These are phyloP conservation scores for Catharus ustulatus DNA, from an alignment of 2,797 vertebrate genomes.

Conservation along the genomic window DNA sequence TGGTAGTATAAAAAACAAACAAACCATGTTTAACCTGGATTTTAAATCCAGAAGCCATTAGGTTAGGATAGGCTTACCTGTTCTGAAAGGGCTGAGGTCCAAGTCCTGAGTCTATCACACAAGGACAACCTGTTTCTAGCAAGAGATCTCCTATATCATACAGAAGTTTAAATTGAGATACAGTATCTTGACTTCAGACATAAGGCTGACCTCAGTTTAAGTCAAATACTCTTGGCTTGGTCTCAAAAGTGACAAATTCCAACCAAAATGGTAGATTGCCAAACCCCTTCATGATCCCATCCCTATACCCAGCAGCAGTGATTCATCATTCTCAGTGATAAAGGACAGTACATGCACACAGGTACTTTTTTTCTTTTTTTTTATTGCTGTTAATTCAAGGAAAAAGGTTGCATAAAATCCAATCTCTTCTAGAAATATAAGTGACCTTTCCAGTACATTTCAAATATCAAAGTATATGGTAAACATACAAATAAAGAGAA, in stretches of 20 bases:
- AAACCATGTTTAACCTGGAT: not conserved
- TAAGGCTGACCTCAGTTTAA: not conserved
- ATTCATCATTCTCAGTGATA: not conserved
- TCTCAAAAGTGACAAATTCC: not conserved
- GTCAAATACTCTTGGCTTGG: not conserved
- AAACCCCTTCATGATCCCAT: not conserved
- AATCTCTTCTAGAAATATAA: conserved; percentile 94
- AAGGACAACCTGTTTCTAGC: not conserved
- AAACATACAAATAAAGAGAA: conserved; percentile 89
- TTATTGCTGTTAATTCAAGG: conserved; percentile 96
- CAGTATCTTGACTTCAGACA: not conserved
- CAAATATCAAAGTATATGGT: conserved; percentile 93
- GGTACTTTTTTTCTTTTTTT: conserved; percentile 73
- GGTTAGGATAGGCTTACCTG: not conserved
- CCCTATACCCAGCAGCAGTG: not conserved
- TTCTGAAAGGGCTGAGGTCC: not conserved
- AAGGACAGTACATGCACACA: conserved; percentile 54
- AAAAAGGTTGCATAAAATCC: conserved; percentile 92
- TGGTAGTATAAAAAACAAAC: not conserved
- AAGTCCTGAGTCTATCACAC: not conserved
- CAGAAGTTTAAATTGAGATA: not conserved
- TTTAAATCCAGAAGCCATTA: not conserved
- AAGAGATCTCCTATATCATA: not conserved
- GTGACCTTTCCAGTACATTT: conserved; percentile 91
- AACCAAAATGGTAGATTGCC: not conserved